Evolutionary conservation across 2,888 invertebrate species (phyloP), one percentile per base, ranked within the genome.

Genomic region (Lagria hirta): DNA sequence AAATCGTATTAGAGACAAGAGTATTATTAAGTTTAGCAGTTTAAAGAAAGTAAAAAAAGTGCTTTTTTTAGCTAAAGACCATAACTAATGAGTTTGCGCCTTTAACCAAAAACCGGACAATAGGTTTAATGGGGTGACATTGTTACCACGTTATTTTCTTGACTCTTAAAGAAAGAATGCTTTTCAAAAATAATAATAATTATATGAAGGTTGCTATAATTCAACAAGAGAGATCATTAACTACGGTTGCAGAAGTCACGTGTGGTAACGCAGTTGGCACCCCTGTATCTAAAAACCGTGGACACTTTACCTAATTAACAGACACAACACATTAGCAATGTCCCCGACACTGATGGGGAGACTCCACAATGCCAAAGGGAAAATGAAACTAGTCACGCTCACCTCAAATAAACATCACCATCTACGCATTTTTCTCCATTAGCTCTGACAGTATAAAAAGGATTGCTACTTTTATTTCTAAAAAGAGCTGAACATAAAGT

Each of bases 251-350:
- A 5, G n/a, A n/a, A 32, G 45, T 45, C 49, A 49, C 49, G 49
- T 49, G 49, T 45, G 29, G 21, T 14, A 35, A 16, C 43, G 49
- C 45, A 45, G 45, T 49, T 49, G 49, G 49, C 49, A 49, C 49
- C 49, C 49, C 49, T 48, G 48, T 48, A 37, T 44, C 40, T 42
- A 37, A 40, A 34, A 38, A 26, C 21, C 34, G 28, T 49, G 45
- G 45, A 49, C 45, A 49, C 49, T 49, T 49, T 49, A 26, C 49
- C 43, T 49, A 49, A 49, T 49, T 49, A 49, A 45, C 49, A 42
- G 37, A 29, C 42, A 42, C 48, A 36, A n/a, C 43, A 38, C 35
- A 43, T 37, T 42, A 37, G 27, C 36, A 35, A 30, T 30, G 35
- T 41, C 44, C 37, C 32, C 22, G 37, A 18, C 7, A 11, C 21